Base-by-base conservation (phyloP, 2,797 vertebrate genomes). In the Spheniscus humboldti region DNA sequence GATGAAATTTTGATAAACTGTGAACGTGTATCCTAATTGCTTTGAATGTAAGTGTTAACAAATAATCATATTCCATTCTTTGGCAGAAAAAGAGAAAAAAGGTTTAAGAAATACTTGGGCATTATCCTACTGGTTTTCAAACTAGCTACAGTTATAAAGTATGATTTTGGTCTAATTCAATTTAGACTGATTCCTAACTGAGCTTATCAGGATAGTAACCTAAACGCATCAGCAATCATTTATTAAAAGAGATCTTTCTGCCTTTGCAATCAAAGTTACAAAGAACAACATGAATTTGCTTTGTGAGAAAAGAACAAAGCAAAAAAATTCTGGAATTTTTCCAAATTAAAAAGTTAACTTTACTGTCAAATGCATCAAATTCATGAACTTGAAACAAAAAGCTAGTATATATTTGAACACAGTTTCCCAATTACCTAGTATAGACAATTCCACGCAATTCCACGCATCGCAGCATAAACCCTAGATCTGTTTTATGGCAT, bases 401-500 rank as follows among this genome's bases (percentile, higher is more conserved):
- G 10, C 7, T 35, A 72, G 7, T 3, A 13, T 18, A 7, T 9
- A 57, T 47, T 52, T 59, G 41, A 80, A 60, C 4, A 57, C 0
- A 31, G 7, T 35, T 86, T 79, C 16, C 17, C 13, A 2, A 72
- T n/a, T 69, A 62, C 3, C 6, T 72, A 8, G 6, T 30, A 19
- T 1, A 43, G 69, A 57, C 19, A 84, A 62, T 37, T 79, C 69
- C 27, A 78, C 0, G 1, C 19, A 84, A 62, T 37, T 79, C 69
- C 27, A 78, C 0, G 1, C 6, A 15, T 30, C 1, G 1, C 10
- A 60, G 33, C 17, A 17, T 24, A 57, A 88, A 45, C 3, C 11
- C 10, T 7, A 78, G 11, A 25, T 41, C 15, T 62, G 7, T 3
- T 83, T 31, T 35, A 33, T 4, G 5, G 22, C 9, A n/a, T 18